These are phyloP conservation scores for Littorina saxatilis DNA, from an alignment of 1,140 invertebrate species.

Conservation along the genomic window DNA sequence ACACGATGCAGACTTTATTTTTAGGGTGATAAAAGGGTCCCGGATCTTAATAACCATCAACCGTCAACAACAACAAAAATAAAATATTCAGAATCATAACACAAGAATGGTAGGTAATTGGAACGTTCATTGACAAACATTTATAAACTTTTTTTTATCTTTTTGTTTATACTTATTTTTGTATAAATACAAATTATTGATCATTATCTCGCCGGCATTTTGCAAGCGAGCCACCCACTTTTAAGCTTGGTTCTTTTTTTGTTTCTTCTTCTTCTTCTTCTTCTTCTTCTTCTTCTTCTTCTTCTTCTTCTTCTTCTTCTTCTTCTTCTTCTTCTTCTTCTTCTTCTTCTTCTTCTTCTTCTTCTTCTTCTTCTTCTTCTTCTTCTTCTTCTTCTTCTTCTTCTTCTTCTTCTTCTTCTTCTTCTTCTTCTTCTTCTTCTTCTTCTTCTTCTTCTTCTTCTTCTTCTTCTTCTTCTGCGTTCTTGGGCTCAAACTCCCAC, in stretches of 20 bases:
- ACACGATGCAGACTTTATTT: background rate
- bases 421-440: conserved; percentile 29
- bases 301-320: conserved; percentile 14
- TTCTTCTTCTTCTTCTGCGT: conserved; percentile 17
- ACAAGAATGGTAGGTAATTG: too few species aligned
- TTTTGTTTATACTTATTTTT: background rate
- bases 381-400: conserved; percentile 20
- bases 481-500: too few species aligned
- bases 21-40: background rate
- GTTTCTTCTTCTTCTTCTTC: too few species aligned
- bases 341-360: conserved; percentile 20
- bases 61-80: too few species aligned
- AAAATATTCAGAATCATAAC: too few species aligned
- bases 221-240: too few species aligned
- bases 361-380: conserved; percentile 25
- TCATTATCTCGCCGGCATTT: too few species aligned
- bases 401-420: conserved; percentile 16
- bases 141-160: too few species aligned
- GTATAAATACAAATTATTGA: background rate
- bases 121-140: too few species aligned
- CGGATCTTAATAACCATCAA: background rate
- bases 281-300: conserved; percentile 28
- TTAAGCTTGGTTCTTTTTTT: too few species aligned
- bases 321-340: conserved; percentile 5
- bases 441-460: conserved; percentile 18